Conservation (phyloP, 2,888 invertebrate genomes). For the Acholoe squamosa region DNA sequence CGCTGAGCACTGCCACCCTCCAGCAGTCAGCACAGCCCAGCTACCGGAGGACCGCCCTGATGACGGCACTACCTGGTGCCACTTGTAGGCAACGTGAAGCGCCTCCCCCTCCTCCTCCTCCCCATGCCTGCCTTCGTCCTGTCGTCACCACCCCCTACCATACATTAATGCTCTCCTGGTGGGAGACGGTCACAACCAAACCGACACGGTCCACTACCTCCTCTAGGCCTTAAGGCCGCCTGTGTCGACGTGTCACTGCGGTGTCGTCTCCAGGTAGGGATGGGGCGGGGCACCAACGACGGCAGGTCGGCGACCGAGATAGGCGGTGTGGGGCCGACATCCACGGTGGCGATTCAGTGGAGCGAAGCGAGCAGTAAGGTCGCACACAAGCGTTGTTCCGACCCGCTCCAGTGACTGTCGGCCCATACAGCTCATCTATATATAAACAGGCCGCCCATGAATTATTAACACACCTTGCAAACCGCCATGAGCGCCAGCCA, state of each 20-base stretch:
- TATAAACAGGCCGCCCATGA: constrained; percentile 47
- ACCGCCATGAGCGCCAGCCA: neutral
- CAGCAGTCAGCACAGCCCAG: neutral
- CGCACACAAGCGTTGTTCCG: neutral
- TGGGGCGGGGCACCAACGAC: neutral
- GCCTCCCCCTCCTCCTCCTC: constrained; percentile 1
- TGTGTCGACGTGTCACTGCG: neutral
- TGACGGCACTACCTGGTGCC: neutral
- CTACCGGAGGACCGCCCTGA: neutral
- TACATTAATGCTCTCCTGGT: neutral
- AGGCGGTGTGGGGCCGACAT: neutral
- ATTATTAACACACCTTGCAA: constrained; percentile 14
- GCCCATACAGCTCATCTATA: constrained; percentile 51
- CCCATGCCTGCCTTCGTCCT: neutral
- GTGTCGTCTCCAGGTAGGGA: neutral
- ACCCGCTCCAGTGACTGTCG: constrained; percentile 38
- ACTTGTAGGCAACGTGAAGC: neutral
- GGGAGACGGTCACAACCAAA: too few species aligned
- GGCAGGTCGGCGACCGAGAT: neutral
- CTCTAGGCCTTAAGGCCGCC: neutral
- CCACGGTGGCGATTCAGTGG: neutral
- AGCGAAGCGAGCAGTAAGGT: neutral
- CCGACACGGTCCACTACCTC: neutral
- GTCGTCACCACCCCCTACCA: neutral
- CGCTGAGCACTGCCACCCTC: neutral